phyloP scores from a whole-genome alignment of 2,113 vertebrate species.

The Nibea albiflora region DNA sequence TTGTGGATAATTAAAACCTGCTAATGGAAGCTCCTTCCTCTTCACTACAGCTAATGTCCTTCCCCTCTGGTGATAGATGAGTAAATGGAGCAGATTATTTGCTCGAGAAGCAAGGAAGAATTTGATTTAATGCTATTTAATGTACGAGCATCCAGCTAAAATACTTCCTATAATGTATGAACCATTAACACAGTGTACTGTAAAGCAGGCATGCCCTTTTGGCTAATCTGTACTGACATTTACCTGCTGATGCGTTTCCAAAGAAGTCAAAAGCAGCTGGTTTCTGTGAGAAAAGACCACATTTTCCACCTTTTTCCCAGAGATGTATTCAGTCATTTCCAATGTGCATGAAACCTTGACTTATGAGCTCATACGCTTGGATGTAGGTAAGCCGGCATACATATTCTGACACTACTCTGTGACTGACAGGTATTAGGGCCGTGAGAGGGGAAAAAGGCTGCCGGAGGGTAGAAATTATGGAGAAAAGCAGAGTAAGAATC shows the following conservation, averaged over 20 bases:
- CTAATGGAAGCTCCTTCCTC: background rate
- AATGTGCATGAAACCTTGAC: conserved; percentile 10
- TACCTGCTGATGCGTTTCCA: background rate
- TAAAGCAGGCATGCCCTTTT: background rate
- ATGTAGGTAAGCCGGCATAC: background rate
- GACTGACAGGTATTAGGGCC: conserved; percentile 4
- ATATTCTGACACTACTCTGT: background rate
- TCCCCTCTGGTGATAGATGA: background rate
- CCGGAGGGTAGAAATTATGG: background rate
- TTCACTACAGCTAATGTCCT: background rate
- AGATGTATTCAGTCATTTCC: background rate
- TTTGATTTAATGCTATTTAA: conserved; percentile 9
- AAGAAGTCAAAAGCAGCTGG: background rate
- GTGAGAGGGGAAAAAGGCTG: background rate
- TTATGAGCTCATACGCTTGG: background rate
- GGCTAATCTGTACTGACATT: background rate
- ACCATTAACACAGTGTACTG: background rate
- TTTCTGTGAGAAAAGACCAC: background rate
- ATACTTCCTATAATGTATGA: conserved; percentile 4
- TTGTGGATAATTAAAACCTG: conserved; percentile 14
- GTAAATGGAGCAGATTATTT: conserved; percentile 16
- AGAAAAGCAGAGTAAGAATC: conserved; percentile 15
- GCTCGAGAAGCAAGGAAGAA: background rate
- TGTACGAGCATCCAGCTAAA: background rate
- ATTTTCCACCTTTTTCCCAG: background rate